These are phyloP conservation scores for Adela reaumurella DNA, from an alignment of 2,888 invertebrate genomes.

Conservation along the genomic window DNA sequence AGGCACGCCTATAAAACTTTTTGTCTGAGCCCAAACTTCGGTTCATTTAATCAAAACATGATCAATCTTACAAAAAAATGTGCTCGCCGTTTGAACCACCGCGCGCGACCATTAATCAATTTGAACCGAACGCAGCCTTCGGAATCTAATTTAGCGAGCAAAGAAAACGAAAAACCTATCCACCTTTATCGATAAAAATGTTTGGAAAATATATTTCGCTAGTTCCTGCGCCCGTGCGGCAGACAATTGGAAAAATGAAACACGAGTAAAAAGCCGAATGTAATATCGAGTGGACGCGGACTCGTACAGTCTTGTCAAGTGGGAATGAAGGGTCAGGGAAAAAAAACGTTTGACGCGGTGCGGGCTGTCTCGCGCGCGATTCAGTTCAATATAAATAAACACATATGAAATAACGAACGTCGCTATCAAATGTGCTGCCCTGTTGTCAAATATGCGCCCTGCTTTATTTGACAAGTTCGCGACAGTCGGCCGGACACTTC, in stretches of 20 bases:
- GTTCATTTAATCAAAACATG: neutral
- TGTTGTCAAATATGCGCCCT: constrained; percentile 19
- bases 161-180: constrained; percentile 51
- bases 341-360: constrained; percentile 49
- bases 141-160: constrained; percentile 52
- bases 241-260: constrained; percentile 20
- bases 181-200: constrained; percentile 56
- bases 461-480: constrained; percentile 32
- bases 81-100: constrained; percentile 15
- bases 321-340: constrained; percentile 51
- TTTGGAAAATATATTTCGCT: constrained; percentile 52
- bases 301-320: constrained; percentile 51
- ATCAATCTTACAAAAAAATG: neutral
- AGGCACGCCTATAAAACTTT: neutral
- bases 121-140: constrained; percentile 45
- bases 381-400: constrained; percentile 49
- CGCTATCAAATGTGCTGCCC: constrained; percentile 30
- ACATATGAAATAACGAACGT: constrained; percentile 35
- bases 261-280: constrained; percentile 39
- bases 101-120: constrained; percentile 49
- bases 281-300: constrained; percentile 47
- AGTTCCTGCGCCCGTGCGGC: constrained; percentile 39
- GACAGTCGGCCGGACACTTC: constrained; percentile 17
- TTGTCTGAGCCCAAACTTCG: neutral
- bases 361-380: constrained; percentile 41